These are phyloP conservation scores for Conops quadrifasciatus DNA, from an alignment of 2,888 invertebrate genomes.

Conservation along the genomic window DNA sequence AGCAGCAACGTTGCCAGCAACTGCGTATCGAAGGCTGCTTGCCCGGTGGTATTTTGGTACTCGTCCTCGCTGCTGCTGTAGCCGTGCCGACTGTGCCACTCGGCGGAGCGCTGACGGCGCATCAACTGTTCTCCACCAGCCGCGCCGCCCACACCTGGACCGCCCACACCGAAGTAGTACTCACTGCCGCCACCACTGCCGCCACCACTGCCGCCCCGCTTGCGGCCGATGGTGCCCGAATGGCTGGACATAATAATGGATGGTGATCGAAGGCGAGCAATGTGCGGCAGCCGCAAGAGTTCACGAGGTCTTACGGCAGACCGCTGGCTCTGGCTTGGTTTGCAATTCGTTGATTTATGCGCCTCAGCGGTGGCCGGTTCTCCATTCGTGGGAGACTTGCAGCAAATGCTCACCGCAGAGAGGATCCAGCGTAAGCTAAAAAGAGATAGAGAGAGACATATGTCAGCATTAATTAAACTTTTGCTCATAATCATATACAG, in stretches of 20 bases:
- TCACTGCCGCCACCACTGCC: constrained; percentile 60
- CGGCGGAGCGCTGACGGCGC: constrained; percentile 69
- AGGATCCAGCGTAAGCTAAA: neutral
- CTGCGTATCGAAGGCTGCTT: constrained; percentile 67
- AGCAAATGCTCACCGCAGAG: neutral
- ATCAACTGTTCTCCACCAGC: constrained; percentile 60
- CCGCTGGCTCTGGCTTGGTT: no score
- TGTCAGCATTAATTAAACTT: constrained; percentile 30
- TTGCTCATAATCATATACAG: no score
- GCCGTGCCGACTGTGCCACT: constrained; percentile 68
- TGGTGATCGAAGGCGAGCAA: neutral
- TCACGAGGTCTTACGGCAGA: neutral
- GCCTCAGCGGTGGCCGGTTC: neutral
- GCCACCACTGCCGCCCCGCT: constrained; percentile 61
- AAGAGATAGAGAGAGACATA: constrained; percentile 18
- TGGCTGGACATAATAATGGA: constrained; percentile 62
- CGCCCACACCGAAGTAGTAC: constrained; percentile 60
- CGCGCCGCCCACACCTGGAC: constrained; percentile 50
- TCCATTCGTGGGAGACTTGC: constrained; percentile 17
- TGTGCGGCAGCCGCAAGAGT: constrained; percentile 27
- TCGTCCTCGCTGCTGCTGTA: constrained; percentile 70
- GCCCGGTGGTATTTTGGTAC: constrained; percentile 66
- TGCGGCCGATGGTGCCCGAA: constrained; percentile 65
- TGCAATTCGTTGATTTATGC: constrained; percentile 30
- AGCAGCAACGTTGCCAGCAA: constrained; percentile 69